These are phyloP conservation scores for Iselma pallidipennis DNA, from an alignment of 2,888 invertebrate species.

Conservation along the genomic window DNA sequence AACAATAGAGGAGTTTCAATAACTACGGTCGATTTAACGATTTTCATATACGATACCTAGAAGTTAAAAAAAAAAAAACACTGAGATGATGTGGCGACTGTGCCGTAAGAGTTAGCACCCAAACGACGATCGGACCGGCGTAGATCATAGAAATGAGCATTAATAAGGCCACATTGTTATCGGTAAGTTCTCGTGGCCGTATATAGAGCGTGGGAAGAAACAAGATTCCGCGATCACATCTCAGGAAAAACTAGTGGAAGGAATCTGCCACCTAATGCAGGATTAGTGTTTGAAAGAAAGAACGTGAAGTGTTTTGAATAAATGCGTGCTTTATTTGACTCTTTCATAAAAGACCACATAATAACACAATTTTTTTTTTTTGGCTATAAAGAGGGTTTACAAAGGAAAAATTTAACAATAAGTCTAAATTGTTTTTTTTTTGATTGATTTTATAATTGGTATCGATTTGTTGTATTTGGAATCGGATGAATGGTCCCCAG, in stretches of 20 bases:
- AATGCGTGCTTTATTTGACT: constrained; percentile 6
- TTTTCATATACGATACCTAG: not conserved
- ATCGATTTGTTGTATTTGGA: constrained; percentile 1
- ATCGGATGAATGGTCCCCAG: constrained; percentile 10
- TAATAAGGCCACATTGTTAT: constrained; percentile 25
- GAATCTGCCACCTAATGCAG: constrained; percentile 47
- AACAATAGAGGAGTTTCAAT: not conserved
- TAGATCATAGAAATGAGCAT: constrained; percentile 25
- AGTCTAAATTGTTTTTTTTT: not conserved
- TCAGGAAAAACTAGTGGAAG: constrained; percentile 44
- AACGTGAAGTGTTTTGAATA: constrained; percentile 14
- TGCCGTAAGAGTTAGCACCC: constrained; percentile 8
- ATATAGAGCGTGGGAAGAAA: constrained; percentile 52
- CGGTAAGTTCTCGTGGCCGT: constrained; percentile 33
- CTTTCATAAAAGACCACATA: too few species aligned
- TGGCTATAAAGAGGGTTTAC: too few species aligned
- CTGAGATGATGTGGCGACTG: not conserved
- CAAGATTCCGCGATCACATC: constrained; percentile 49
- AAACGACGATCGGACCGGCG: constrained; percentile 15
- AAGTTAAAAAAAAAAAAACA: not conserved
- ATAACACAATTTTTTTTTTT: not conserved
- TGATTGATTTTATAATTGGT: not conserved
- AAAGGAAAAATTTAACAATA: too few species aligned
- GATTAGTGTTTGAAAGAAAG: constrained; percentile 33
- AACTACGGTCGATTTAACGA: too few species aligned